These are phyloP conservation scores for Emydura subglobosa DNA, from an alignment of 2,113 vertebrate genomes.

Conservation along the genomic window DNA sequence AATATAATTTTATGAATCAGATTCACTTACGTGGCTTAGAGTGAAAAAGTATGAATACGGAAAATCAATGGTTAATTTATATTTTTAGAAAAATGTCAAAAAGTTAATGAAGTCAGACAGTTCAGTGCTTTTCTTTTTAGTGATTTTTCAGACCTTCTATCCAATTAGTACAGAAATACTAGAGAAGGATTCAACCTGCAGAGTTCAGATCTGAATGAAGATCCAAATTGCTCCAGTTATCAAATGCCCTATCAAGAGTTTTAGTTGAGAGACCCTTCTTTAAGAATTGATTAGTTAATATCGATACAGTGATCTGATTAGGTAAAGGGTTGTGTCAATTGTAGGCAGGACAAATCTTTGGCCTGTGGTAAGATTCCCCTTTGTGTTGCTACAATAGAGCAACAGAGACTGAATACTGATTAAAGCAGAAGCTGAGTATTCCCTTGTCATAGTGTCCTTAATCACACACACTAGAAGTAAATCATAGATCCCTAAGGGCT, in stretches of 20 bases:
- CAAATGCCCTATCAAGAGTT: not conserved
- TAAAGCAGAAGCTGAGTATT: not conserved
- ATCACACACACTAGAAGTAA: not conserved
- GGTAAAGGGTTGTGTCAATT: not conserved
- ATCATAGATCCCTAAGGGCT: not conserved
- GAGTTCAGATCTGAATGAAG: not conserved
- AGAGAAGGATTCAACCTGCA: not conserved
- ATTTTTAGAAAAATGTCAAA: not conserved
- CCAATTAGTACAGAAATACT: not conserved
- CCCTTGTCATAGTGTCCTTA: not conserved
- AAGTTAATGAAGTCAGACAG: not conserved
- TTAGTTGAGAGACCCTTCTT: not conserved
- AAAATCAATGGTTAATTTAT: not conserved
- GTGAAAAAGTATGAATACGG: not conserved
- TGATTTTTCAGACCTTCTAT: not conserved
- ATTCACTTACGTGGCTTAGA: not conserved
- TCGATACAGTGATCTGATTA: rapidly evolving
- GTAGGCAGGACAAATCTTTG: rapidly evolving
- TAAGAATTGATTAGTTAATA: not conserved
- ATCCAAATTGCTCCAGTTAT: not conserved
- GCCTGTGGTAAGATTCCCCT: rapidly evolving
- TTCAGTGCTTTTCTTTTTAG: not conserved
- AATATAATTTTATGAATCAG: not conserved
- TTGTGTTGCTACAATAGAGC: rapidly evolving
- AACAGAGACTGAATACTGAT: not conserved